Conservation (phyloP, 2,113 vertebrate species). For the Argyrosomus japonicus region DNA sequence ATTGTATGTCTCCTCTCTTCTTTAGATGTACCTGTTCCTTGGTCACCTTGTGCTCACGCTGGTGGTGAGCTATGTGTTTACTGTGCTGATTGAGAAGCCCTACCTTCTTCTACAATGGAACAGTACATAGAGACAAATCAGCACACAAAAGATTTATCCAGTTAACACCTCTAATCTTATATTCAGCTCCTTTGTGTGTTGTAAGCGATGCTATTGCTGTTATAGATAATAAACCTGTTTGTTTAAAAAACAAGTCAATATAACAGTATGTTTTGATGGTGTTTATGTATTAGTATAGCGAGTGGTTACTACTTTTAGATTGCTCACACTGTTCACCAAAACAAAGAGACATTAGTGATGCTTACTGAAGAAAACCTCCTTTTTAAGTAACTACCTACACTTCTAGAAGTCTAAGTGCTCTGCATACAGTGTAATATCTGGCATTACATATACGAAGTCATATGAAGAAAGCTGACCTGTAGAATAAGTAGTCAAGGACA, state of each 20-base stretch:
- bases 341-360: too few relatives aligned
- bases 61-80: slow-evolving; percentile 78
- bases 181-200: slow-evolving; percentile 6
- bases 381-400: too few relatives aligned
- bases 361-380: too few relatives aligned
- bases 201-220: neutral
- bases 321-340: too few relatives aligned
- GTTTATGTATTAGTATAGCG: neutral
- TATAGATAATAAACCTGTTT: slow-evolving; percentile 8
- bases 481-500: too few relatives aligned
- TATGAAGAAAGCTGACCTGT: too few relatives aligned
- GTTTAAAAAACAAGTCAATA: neutral
- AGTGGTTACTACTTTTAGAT: neutral
- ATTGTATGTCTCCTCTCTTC: neutral
- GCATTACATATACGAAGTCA: too few relatives aligned
- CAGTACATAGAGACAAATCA: slow-evolving; percentile 20
- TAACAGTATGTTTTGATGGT: neutral
- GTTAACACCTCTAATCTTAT: neutral
- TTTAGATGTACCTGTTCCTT: slow-evolving; percentile 87
- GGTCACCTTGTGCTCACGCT: slow-evolving; percentile 85
- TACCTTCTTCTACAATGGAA: slow-evolving; percentile 71
- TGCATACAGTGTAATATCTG: too few relatives aligned
- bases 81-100: slow-evolving; percentile 85
- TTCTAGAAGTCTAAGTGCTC: too few relatives aligned
- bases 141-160: neutral